Conservation (phyloP, 2,888 invertebrate species). For the Meteorus cinctellus region DNA sequence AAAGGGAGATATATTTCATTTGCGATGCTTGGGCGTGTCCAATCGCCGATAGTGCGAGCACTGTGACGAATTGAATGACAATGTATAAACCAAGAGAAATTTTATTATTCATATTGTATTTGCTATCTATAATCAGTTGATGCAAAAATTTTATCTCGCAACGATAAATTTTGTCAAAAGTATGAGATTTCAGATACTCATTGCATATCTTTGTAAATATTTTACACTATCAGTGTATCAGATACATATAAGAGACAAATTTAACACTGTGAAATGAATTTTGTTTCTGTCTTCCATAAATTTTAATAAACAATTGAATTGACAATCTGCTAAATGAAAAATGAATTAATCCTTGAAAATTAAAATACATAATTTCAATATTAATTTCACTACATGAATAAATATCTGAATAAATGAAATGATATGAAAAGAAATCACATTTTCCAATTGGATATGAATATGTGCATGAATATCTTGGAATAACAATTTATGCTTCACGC, state of each 20-base stretch:
- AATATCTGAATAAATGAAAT: no score
- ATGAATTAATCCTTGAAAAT: no score
- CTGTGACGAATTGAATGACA: slow-evolving; percentile 1
- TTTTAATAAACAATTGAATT: no score
- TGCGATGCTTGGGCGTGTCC: slow-evolving; percentile 53
- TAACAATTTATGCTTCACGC: slow-evolving; percentile 13
- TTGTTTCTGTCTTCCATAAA: no score
- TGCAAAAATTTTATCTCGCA: background rate
- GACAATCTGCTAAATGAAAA: no score
- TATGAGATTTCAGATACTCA: background rate
- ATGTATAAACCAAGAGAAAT: background rate
- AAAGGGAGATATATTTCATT: slow-evolving; percentile 38
- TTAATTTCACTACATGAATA: no score
- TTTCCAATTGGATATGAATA: background rate
- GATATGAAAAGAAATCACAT: no score
- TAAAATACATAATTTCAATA: no score
- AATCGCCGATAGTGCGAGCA: slow-evolving; percentile 60
- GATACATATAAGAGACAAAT: no score
- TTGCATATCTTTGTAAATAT: no score
- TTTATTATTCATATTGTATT: background rate
- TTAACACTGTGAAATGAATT: no score
- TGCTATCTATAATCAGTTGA: background rate
- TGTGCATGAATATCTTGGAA: background rate
- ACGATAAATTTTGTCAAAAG: background rate
- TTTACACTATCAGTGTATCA: no score